Evolutionary conservation across 2,113 vertebrate species (phyloP), one percentile per base, ranked within the genome.

Genomic region (Crocuta crocuta): DNA sequence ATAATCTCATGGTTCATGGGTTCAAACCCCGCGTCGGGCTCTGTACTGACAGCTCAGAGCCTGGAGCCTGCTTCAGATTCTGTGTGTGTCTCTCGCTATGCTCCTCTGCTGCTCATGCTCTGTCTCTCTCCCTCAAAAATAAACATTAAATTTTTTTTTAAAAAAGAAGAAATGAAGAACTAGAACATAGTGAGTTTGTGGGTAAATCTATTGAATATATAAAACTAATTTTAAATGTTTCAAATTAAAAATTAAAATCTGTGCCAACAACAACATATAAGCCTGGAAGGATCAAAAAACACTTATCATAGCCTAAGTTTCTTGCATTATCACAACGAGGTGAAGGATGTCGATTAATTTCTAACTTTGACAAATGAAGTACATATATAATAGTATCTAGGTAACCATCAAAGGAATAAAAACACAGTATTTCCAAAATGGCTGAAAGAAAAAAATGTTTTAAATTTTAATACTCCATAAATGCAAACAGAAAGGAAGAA

Each of bases 401-500:
- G 16, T 79, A 93, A 80, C 28, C 11, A 88, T 58, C 31, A 80
- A 45, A 26, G 23, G 31, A 81, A 81, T 26, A 89, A 19, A 95
- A 91, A 76, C 0, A 26, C 24, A 86, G 48, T 35, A 53, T 74
- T 90, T 95, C 48, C 10, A 93, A 97, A 86, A 55, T 80, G 65
- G 35, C 2, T 33, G 4, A 63, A 66, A 74, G 48, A 82, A 73
- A 87, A 92, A 92, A 8, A 48, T 63, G 71, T 45, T 80, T 55
- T 7, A 70, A 92, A 61, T 70, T 87, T 55, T 55, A 91, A 68
- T 65, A 13, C 13, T 88, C 3, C 17, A 21, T 73, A 91, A 71
- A 10, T 68, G 33, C 78, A 86, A 97, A 91, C 13, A 61, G 95
- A 82, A 93, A 90, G 11, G 65, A 89, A 91, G 50, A 13, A 86